Conservation (phyloP, 2,888 invertebrate genomes). For the Malthinus seriepunctatus region DNA sequence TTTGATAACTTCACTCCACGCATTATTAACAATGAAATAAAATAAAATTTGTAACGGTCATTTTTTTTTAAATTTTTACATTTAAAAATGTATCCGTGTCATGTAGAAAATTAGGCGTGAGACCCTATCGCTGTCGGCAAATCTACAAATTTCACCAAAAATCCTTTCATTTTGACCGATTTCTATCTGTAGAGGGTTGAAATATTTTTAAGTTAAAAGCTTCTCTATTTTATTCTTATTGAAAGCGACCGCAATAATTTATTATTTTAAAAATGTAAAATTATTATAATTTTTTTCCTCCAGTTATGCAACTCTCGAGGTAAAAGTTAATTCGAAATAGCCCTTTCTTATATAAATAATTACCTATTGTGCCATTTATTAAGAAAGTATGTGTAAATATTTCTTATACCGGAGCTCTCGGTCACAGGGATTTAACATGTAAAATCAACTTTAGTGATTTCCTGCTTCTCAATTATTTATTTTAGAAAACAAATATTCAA, state of each 20-base stretch:
- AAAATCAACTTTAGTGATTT: too few species aligned
- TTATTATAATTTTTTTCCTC: too few species aligned
- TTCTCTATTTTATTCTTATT: conserved; percentile 2
- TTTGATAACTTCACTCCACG: too few species aligned
- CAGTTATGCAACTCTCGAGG: too few species aligned
- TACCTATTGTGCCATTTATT: too few species aligned
- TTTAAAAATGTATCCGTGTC: conserved; percentile 37
- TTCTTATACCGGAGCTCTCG: too few species aligned
- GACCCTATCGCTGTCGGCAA: conserved; percentile 43
- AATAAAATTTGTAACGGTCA: conserved; percentile 42
- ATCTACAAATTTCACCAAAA: conserved; percentile 32
- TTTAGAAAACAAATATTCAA: too few species aligned
- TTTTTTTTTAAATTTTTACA: conserved; percentile 37
- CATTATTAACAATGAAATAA: neutral
- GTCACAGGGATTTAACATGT: too few species aligned
- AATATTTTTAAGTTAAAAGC: conserved; percentile 7
- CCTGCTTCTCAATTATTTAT: too few species aligned
- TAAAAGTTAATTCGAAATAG: too few species aligned
- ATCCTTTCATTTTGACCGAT: conserved; percentile 26
- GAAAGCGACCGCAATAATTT: neutral
- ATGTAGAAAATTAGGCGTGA: conserved; percentile 39
- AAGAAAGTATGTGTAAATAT: too few species aligned
- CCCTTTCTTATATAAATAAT: too few species aligned
- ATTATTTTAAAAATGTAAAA: neutral
- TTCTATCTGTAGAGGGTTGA: conserved; percentile 18